Percentiles rank a stretch among this genome's conserved stretches.
phyloP scores from a whole-genome alignment of 2,888 invertebrate genomes.

The Melangyna quadrimaculata region DNA sequence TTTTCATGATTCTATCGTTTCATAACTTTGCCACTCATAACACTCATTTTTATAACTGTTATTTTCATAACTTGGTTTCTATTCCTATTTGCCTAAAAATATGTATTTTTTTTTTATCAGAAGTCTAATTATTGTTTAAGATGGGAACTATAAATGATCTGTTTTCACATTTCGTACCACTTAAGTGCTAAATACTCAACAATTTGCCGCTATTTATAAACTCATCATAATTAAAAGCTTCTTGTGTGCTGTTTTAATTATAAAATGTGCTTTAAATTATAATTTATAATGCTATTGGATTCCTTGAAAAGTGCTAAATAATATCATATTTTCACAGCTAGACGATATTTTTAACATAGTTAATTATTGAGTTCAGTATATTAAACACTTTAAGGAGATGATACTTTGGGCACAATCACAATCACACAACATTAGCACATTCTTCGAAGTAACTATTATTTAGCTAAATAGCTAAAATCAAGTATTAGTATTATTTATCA shows the following conservation, averaged over 20 bases:
- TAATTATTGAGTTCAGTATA: not conserved
- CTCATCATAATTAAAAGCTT: not conserved
- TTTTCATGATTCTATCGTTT: no score
- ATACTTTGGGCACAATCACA: not conserved
- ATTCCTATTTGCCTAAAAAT: no score
- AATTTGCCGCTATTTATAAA: not conserved
- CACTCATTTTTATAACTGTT: no score
- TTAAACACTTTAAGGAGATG: not conserved
- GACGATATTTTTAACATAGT: not conserved
- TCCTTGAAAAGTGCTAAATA: conserved; percentile 16
- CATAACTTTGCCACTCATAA: no score
- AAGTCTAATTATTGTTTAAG: no score
- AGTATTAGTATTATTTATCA: no score
- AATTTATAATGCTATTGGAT: not conserved
- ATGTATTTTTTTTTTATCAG: no score
- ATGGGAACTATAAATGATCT: not conserved
- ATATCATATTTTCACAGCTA: not conserved
- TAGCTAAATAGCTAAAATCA: no score
- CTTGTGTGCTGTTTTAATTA: not conserved
- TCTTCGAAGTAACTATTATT: not conserved
- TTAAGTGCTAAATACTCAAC: not conserved
- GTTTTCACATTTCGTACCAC: not conserved
- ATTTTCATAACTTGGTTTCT: no score
- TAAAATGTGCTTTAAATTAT: not conserved
- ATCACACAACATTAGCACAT: not conserved